These are phyloP conservation scores for Trichechus manatus DNA, from an alignment of 2,113 vertebrate species.

Conservation along the genomic window DNA sequence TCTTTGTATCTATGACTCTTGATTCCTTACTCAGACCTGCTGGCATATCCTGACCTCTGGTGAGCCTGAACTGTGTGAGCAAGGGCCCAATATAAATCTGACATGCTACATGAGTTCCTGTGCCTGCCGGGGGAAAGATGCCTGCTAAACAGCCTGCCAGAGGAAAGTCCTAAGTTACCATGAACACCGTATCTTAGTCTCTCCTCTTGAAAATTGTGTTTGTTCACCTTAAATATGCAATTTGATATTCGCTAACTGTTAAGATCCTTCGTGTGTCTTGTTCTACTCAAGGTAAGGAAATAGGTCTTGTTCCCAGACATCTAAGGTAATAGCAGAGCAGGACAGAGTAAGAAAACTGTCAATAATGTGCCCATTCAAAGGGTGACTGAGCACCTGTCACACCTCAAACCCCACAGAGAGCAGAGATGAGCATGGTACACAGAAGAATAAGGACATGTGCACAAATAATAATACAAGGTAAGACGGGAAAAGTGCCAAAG, in stretches of 20 bases:
- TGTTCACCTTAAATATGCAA: not conserved
- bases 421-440: rapidly evolving
- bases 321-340: not conserved
- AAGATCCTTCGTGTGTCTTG: not conserved
- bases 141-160: not conserved
- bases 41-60: not conserved
- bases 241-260: not conserved
- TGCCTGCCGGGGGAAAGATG: not conserved
- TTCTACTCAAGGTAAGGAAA: not conserved
- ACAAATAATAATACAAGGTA: not conserved
- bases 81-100: not conserved
- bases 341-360: not conserved
- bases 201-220: not conserved
- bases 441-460: not conserved
- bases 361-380: not conserved
- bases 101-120: not conserved
- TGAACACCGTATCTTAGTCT: not conserved
- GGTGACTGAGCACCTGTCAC: not conserved
- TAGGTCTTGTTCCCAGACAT: rapidly evolving
- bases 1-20: not conserved
- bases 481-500: not conserved
- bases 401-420: not conserved
- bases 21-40: not conserved
- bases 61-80: not conserved
- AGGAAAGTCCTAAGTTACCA: not conserved